Percentiles rank a stretch among this genome's conserved stretches.
These are phyloP conservation scores for Pachyrhynchus sulphureomaculatus DNA, from an alignment of 1,140 invertebrate species.

Conservation along the genomic window DNA sequence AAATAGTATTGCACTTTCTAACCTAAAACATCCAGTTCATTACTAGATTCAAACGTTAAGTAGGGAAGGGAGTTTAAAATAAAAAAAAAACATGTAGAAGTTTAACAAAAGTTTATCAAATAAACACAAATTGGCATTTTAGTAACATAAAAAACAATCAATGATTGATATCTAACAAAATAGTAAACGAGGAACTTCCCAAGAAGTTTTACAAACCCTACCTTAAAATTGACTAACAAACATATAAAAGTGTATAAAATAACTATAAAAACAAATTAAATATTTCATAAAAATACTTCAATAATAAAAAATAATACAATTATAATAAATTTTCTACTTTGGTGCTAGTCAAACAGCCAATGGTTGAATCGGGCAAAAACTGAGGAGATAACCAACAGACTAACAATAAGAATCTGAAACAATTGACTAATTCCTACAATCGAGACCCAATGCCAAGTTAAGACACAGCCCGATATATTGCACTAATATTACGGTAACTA, in stretches of 20 bases:
- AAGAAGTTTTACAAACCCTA: constrained; percentile 46
- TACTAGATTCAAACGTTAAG: no score
- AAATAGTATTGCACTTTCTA: no score
- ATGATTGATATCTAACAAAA: constrained; percentile 51
- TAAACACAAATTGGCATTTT: constrained; percentile 51
- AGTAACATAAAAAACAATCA: constrained; percentile 53
- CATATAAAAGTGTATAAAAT: constrained; percentile 52
- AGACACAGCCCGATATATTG: constrained; percentile 49
- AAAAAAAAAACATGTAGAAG: constrained; percentile 33
- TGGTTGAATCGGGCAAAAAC: constrained; percentile 44
- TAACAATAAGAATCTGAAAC: constrained; percentile 49
- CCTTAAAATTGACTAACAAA: constrained; percentile 49
- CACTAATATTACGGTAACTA: constrained; percentile 51
- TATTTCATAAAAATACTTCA: constrained; percentile 46
- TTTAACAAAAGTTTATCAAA: constrained; percentile 51
- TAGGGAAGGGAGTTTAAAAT: no score
- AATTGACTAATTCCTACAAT: constrained; percentile 50
- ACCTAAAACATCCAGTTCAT: no score
- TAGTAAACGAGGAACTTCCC: constrained; percentile 48
- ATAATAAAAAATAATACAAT: constrained; percentile 45
- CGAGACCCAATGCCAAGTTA: constrained; percentile 36
- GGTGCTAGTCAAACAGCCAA: constrained; percentile 50
- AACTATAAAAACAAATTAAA: constrained; percentile 51
- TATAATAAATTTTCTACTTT: constrained; percentile 47
- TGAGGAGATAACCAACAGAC: constrained; percentile 44